Conservation (phyloP, 2,113 vertebrate species). For the Corythoichthys haematopterus region DNA sequence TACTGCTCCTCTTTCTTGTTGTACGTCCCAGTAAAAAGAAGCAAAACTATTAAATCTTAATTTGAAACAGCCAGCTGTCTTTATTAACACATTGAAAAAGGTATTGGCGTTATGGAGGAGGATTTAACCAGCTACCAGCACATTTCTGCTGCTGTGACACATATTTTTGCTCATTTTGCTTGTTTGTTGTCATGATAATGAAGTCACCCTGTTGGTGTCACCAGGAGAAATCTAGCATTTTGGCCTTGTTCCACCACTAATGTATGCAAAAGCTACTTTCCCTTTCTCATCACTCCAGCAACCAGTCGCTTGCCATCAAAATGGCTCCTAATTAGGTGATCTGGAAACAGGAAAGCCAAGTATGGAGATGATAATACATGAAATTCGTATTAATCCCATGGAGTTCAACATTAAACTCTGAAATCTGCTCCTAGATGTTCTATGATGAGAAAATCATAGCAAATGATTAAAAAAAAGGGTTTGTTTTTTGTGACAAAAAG, state of each 20-base stretch:
- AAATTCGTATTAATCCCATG: slow-evolving; percentile 27
- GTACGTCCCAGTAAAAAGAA: slow-evolving; percentile 28
- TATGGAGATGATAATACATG: slow-evolving; percentile 40
- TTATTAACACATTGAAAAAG: slow-evolving; percentile 54
- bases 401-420: slow-evolving; percentile 43
- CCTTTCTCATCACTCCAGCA: slow-evolving; percentile 53
- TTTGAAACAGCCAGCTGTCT: slow-evolving; percentile 52
- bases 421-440: slow-evolving; percentile 52
- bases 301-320: slow-evolving; percentile 41
- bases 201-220: slow-evolving; percentile 65
- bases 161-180: slow-evolving; percentile 62
- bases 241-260: slow-evolving; percentile 64
- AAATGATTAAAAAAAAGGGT: slow-evolving; percentile 10
- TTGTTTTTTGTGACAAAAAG: slow-evolving; percentile 31
- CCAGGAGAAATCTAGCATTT: slow-evolving; percentile 62
- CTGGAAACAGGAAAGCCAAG: slow-evolving; percentile 39
- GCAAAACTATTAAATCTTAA: slow-evolving; percentile 27
- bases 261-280: slow-evolving; percentile 59
- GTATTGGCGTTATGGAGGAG: slow-evolving; percentile 37
- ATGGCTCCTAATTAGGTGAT: slow-evolving; percentile 56
- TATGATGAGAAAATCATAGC: slow-evolving; percentile 54
- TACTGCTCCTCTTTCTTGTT: background rate
- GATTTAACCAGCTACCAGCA: slow-evolving; percentile 38
- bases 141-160: slow-evolving; percentile 55
- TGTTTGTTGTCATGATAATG: slow-evolving; percentile 72